Percentiles rank a stretch among this genome's conserved stretches.
phyloP scores from a whole-genome alignment of 1,140 invertebrate genomes.

The honey bee (Apis mellifera) region Amel_HAv3.1 CM009936.2:10536501-10537000 shows the following conservation, averaged over 20 bases:
- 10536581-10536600: too few relatives aligned
- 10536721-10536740: constrained; percentile 41
- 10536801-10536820: constrained; percentile 14
- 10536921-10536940: too few relatives aligned
- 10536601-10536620: too few relatives aligned
- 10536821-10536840: constrained; percentile 17
- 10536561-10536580: too few relatives aligned
- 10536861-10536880: neutral
- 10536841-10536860: constrained; percentile 10
- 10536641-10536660: too few relatives aligned
- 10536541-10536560: too few relatives aligned
- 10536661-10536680: neutral
- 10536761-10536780: constrained; percentile 21
- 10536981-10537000: too few relatives aligned
- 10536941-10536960: too few relatives aligned
- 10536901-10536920: neutral
- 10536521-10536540: too few relatives aligned
- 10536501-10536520: too few relatives aligned
- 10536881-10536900: neutral
- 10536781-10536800: constrained; percentile 44
- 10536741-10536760: constrained; percentile 15
- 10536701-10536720: constrained; percentile 3
- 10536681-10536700: neutral
- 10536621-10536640: too few relatives aligned
- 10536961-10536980: too few relatives aligned